phyloP scores from a whole-genome alignment of 2,113 vertebrate species.

The Formicarius rufipectus region DNA sequence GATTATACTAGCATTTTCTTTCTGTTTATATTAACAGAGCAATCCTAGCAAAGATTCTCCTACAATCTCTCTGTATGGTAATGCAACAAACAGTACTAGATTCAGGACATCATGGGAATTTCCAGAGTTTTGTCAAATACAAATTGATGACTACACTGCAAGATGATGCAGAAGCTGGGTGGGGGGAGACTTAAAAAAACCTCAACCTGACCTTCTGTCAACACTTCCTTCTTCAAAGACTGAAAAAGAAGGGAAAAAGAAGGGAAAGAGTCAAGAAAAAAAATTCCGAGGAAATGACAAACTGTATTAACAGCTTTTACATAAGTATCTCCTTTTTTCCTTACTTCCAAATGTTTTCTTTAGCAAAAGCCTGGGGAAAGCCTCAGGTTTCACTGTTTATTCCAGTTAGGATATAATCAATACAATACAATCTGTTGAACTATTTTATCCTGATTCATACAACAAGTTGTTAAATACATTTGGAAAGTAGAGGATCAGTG shows the following conservation, averaged over 20 bases:
- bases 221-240: background rate
- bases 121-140: background rate
- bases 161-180: background rate
- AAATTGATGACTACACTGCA: background rate
- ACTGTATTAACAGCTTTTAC: background rate
- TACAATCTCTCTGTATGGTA: background rate
- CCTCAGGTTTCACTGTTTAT: background rate
- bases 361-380: background rate
- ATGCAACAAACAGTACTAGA: background rate
- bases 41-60: background rate
- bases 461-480: conserved; percentile 34
- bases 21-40: background rate
- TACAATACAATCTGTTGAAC: background rate
- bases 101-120: background rate
- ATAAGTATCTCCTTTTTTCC: background rate
- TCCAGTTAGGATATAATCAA: background rate
- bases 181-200: background rate
- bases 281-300: background rate
- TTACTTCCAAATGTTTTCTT: background rate
- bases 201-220: background rate
- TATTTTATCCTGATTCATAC: conserved; percentile 1
- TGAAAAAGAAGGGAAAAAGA: background rate
- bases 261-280: background rate
- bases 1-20: background rate
- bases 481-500: background rate